Base-by-base conservation (phyloP, 2,113 vertebrate species). In the Hippocampus barbouri region DNA sequence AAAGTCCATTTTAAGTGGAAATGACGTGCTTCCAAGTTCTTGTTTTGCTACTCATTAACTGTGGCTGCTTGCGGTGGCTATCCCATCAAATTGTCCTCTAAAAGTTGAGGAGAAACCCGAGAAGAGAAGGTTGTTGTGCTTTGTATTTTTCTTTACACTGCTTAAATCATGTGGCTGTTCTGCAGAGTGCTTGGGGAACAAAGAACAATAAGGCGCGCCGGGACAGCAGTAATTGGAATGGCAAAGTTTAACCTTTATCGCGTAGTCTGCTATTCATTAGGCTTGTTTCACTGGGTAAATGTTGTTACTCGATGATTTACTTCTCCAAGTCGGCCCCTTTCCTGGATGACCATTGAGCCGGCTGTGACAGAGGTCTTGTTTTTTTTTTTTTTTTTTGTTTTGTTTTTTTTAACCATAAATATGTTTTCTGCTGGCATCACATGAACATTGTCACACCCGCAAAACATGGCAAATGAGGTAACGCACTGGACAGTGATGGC, bases 91-190 rank as follows among this genome's bases (percentile, higher is more conserved):
- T 62, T 65, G 70, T 69, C 56, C 34, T 70, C 67, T 56, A 49
- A 69, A 86, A 81, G 79, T 66, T 69, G 79, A 78, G 74, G 70
- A 76, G 74, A 69, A 86, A 81, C 78, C 62, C 64, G 78, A 76
- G 74, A 65, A 77, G 73, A 73, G 68, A 66, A 14, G 8, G 61
- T 49, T 43, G 66, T 71, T 47, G 65, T 59, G 41, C 51, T 68
- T 51, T 69, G 27, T 25, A 11, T 25, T 38, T 51, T 61, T 56
- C 56, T 64, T 56, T 43, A 38, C 65, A 64, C 62, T 80, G 79
- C 78, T 86, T 79, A 88, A 73, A 79, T 62, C 74, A 78, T 86
- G 79, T 83, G 83, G 87, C 81, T 88, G 84, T 85, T 73, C 80
- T 85, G 84, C 74, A 61, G 68, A 80, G 78, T 85, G 86, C 82